Evolutionary conservation across 1,140 invertebrate species (phyloP).

Genomic region (Drosophila navojoa): DNA sequence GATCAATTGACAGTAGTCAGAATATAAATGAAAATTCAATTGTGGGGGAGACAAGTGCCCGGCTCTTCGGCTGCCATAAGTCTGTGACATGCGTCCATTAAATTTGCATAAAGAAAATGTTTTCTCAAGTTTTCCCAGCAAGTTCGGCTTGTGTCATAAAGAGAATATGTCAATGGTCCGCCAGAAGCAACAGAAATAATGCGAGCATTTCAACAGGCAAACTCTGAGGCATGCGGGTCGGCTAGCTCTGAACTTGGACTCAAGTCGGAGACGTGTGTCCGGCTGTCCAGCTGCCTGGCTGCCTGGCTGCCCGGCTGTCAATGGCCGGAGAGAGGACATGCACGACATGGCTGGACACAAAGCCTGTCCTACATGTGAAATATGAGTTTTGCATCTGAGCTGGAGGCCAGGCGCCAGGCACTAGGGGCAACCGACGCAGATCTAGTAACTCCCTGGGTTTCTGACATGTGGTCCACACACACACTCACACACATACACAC

Average conservation of each 20-base stretch:
- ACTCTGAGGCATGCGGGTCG: background rate
- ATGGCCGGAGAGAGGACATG: slow-evolving; percentile 43
- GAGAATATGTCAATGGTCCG: slow-evolving; percentile 45
- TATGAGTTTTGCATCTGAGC: slow-evolving; percentile 54
- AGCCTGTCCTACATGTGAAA: slow-evolving; percentile 47
- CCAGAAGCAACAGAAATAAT: slow-evolving; percentile 21
- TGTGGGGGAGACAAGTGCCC: background rate
- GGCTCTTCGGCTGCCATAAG: slow-evolving; percentile 24
- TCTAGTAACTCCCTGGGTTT: slow-evolving; percentile 1
- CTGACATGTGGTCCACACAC: slow-evolving; percentile 37
- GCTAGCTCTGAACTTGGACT: slow-evolving; percentile 8
- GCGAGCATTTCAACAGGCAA: slow-evolving; percentile 6
- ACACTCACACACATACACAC: background rate
- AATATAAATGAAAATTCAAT: slow-evolving; percentile 16
- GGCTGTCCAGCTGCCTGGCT: slow-evolving; percentile 9
- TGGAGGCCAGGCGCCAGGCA: background rate
- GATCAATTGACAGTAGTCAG: slow-evolving; percentile 17
- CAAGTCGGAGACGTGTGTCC: slow-evolving; percentile 32
- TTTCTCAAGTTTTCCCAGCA: slow-evolving; percentile 30
- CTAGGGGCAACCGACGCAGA: slow-evolving; percentile 1
- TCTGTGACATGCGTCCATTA: slow-evolving; percentile 50
- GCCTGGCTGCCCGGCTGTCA: slow-evolving; percentile 32
- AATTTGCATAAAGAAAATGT: slow-evolving; percentile 52
- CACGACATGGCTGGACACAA: slow-evolving; percentile 38
- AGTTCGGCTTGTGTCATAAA: slow-evolving; percentile 41